These are phyloP conservation scores for Brachionus calyciflorus DNA, from an alignment of 1,140 invertebrate genomes.

Conservation along the genomic window DNA sequence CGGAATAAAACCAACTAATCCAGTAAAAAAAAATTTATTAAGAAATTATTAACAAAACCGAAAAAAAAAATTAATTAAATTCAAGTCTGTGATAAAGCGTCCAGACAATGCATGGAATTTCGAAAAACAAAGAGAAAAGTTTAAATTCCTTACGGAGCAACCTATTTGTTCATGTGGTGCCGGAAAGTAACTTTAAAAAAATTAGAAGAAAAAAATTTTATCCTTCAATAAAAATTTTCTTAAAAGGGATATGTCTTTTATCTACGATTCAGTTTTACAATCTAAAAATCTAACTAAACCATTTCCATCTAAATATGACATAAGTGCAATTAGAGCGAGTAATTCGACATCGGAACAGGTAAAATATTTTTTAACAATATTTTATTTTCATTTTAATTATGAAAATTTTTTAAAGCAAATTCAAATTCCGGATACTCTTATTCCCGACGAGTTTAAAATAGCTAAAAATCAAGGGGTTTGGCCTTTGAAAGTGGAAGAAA, in stretches of 20 bases:
- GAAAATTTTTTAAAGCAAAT: constrained; percentile 48
- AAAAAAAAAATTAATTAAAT: neutral
- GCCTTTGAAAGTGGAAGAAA: constrained; percentile 57
- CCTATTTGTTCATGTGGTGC: constrained; percentile 59
- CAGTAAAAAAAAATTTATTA: neutral
- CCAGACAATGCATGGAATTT: constrained; percentile 59
- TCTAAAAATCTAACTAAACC: neutral
- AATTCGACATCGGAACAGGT: constrained; percentile 48
- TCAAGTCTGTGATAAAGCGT: neutral
- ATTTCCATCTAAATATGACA: constrained; percentile 49
- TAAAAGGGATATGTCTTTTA: constrained; percentile 59
- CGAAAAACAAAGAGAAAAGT: constrained; percentile 54
- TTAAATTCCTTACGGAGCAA: constrained; percentile 58
- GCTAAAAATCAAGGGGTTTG: constrained; percentile 60
- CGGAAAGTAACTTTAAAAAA: constrained; percentile 53
- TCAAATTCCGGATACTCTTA: constrained; percentile 55
- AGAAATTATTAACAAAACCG: neutral
- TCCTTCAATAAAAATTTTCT: neutral
- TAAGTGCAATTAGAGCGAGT: constrained; percentile 53
- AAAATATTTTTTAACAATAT: constrained; percentile 50
- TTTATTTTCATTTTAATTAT: neutral
- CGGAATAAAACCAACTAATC: constrained; percentile 1
- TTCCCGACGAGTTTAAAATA: constrained; percentile 60
- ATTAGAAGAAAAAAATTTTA: neutral
- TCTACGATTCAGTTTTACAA: constrained; percentile 54